Base-by-base conservation (phyloP, 2,113 vertebrate species). In the Gymnorhina tibicen region DNA sequence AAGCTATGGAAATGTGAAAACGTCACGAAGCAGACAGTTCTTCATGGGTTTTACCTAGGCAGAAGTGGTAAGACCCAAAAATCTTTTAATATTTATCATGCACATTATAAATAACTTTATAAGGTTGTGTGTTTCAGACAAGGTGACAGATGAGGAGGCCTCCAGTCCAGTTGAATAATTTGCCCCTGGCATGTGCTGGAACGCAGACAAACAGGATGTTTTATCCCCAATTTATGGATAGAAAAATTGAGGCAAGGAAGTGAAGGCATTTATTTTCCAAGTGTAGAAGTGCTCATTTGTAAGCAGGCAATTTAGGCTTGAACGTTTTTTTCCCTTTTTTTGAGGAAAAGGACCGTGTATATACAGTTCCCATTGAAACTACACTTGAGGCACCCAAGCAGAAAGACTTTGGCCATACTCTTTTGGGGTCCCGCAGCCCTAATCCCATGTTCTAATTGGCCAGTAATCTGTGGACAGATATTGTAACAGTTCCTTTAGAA, bases 401-500 rank as follows among this genome's bases (percentile, higher is more conserved):
- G 95, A 95, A 96, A 96, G 91, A 83, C 92, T 96, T 94, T 94
- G 88, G 91, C 91, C 92, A 91, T 96, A 94, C 91, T 92, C 91
- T 96, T 97, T 91, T 82, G 87, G 93, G 93, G 94, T 95, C 90
- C 88, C 1, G 7, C 87, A 66, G 89, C 86, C 93, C 83, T 96
- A 97, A 96, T 97, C 93, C 89, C 87, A 95, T 94, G 91, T 97
- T 97, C 94, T 97, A 97, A 97, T 97, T 97, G 97, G 96, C 89
- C 91, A 87, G 96, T 95, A 96, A 95, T 96, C 96, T 97, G 89
- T 90, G 92, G 94, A 97, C 93, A 96, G 96, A 97, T 96, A 97
- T 97, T 97, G 96, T 97, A 97, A 96, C 96, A 97, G 96, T 97
- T 97, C 97, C 96, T 97, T 97, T 97, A 94, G 96, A 97, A 96